Evolutionary conservation across 1,140 invertebrate species (phyloP).

Genomic region (Listronotus oregonensis): DNA sequence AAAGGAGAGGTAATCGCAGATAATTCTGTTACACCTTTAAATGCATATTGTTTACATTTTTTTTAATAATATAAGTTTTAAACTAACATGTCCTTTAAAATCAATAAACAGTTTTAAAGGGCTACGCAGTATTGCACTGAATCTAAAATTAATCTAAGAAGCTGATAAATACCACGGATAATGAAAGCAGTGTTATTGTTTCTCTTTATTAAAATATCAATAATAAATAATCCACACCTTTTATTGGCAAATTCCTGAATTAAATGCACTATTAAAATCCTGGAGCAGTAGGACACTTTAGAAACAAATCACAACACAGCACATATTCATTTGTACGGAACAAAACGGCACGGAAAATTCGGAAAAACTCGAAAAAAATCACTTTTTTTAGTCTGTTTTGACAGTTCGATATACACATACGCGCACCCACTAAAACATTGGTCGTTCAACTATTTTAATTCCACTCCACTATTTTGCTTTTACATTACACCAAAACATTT

Average conservation of each 20-base stretch:
- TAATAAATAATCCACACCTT: constrained; percentile 33
- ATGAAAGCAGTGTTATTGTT: constrained; percentile 16
- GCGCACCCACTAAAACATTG: constrained; percentile 39
- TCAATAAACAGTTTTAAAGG: too few relatives aligned
- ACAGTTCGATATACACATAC: constrained; percentile 38
- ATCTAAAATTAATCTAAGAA: constrained; percentile 4
- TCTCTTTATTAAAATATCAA: constrained; percentile 13
- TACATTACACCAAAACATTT: constrained; percentile 22
- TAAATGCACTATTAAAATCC: constrained; percentile 11
- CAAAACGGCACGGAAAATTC: constrained; percentile 11
- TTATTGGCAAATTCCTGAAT: constrained; percentile 18
- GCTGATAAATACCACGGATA: neutral
- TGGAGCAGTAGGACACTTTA: constrained; percentile 2
- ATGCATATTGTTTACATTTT: too few relatives aligned
- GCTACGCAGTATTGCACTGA: too few relatives aligned
- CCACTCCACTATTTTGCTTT: constrained; percentile 29
- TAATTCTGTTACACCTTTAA: too few relatives aligned
- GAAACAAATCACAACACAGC: constrained; percentile 32
- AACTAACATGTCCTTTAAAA: too few relatives aligned
- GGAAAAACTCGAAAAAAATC: constrained; percentile 11
- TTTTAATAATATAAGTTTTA: too few relatives aligned
- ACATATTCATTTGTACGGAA: constrained; percentile 21
- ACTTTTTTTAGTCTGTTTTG: constrained; percentile 31
- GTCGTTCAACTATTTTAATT: constrained; percentile 39
- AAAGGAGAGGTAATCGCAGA: too few relatives aligned